Percentiles rank a stretch among this genome's conserved stretches.
Conservation (phyloP, 2,797 vertebrate genomes). For the Melanitta fusca region DNA sequence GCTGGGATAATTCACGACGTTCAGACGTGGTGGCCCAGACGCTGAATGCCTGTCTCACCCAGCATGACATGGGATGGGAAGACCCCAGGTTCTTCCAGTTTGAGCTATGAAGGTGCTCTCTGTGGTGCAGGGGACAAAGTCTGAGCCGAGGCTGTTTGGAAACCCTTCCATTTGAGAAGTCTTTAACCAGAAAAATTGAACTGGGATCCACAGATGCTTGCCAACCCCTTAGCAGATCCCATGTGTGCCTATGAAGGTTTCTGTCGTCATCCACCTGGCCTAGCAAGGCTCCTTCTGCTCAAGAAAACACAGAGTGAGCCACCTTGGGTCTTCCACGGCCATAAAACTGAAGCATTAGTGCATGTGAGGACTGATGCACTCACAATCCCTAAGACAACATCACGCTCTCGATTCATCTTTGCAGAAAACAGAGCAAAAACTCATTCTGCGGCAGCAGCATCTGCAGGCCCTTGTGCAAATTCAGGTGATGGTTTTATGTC, state of each 20-base stretch:
- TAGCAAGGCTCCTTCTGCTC: neutral
- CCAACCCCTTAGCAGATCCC: neutral
- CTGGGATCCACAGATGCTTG: accelerated
- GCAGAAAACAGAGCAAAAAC: neutral
- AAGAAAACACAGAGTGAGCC: accelerated
- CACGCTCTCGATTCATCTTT: neutral
- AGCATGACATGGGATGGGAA: neutral
- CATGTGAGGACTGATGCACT: neutral
- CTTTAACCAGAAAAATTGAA: neutral
- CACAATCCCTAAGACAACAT: neutral
- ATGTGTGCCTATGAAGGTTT: neutral
- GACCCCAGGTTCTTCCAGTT: neutral
- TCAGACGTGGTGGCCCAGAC: neutral
- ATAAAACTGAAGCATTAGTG: neutral
- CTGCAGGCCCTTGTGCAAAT: neutral
- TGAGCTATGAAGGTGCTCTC: neutral
- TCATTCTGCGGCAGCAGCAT: neutral
- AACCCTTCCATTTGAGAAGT: neutral
- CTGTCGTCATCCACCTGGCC: neutral
- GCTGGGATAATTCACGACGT: neutral
- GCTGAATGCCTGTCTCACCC: neutral
- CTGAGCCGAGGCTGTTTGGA: neutral
- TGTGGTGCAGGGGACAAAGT: neutral
- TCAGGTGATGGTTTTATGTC: neutral
- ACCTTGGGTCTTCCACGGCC: neutral